A percentile compares a stretch with the other conserved stretches of the same genome.
Conservation (phyloP, 2,888 invertebrate species). For the Spodoptera littoralis region DNA sequence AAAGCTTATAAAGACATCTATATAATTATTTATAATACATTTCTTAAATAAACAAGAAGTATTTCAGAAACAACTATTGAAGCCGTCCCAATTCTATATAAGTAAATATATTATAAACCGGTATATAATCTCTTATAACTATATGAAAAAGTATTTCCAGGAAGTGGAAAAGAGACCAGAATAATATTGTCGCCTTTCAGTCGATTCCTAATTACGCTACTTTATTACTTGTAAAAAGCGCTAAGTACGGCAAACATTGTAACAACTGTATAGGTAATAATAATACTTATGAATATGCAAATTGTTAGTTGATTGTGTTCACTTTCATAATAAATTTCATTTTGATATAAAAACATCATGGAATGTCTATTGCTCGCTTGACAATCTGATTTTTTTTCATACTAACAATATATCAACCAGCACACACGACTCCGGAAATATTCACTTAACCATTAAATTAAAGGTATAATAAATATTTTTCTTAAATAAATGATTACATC, state of each 20-base stretch:
- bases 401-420: conserved; percentile 42
- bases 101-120: conserved; percentile 60
- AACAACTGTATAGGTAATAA: conserved; percentile 63
- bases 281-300: conserved; percentile 44
- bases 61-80: conserved; percentile 25
- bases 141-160: conserved; percentile 68
- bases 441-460: conserved; percentile 47
- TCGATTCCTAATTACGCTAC: conserved; percentile 76
- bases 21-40: conserved; percentile 37
- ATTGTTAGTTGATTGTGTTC: conserved; percentile 35
- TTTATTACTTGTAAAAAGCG: conserved; percentile 68
- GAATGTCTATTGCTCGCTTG: conserved; percentile 74
- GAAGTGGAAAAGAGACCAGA: conserved; percentile 79
- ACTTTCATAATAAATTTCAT: conserved; percentile 37
- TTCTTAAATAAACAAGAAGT: conserved; percentile 35
- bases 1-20: conserved; percentile 29
- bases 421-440: conserved; percentile 52
- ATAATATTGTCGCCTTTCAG: conserved; percentile 85
- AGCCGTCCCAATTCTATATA: conserved; percentile 42
- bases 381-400: conserved; percentile 39
- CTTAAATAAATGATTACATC: conserved; percentile 51
- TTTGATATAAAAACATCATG: conserved; percentile 47
- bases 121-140: conserved; percentile 62
- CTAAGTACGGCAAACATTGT: conserved; percentile 73
- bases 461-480: conserved; percentile 54